A percentile compares a stretch with the other conserved stretches of the same genome.
These are phyloP conservation scores for Pandemis corylana DNA, from an alignment of 2,888 invertebrate genomes.

Conservation along the genomic window DNA sequence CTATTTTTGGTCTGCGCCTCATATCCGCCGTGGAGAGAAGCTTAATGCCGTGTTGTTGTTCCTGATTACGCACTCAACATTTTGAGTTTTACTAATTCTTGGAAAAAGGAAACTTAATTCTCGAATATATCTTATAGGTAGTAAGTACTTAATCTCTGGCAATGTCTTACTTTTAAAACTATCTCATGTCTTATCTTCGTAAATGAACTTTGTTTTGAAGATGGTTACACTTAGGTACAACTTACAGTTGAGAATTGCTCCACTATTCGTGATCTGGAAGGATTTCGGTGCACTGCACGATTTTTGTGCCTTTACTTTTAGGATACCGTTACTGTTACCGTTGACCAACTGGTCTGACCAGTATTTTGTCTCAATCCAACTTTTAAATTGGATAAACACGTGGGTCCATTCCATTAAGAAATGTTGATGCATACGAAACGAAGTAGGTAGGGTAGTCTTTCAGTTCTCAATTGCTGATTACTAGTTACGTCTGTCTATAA, in stretches of 20 bases:
- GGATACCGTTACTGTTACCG: conserved; percentile 80
- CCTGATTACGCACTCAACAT: conserved; percentile 9
- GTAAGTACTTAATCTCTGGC: too few species aligned
- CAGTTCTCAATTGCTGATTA: not conserved
- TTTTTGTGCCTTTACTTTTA: conserved; percentile 62
- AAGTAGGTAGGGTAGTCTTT: not conserved
- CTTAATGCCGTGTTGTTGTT: conserved; percentile 2
- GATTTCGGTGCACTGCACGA: conserved; percentile 72
- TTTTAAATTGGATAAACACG: conserved; percentile 37
- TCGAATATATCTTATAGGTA: not conserved
- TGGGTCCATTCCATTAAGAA: conserved; percentile 18
- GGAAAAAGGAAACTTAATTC: not conserved
- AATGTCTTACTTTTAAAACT: not conserved
- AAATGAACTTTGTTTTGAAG: not conserved
- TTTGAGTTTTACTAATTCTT: conserved; percentile 3
- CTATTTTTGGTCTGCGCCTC: conserved; percentile 75
- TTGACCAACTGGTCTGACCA: conserved; percentile 79
- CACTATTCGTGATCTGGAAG: conserved; percentile 55
- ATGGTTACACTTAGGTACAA: not conserved
- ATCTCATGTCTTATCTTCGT: not conserved
- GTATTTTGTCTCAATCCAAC: conserved; percentile 67
- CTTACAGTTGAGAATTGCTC: conserved; percentile 1
- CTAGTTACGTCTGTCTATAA: not conserved
- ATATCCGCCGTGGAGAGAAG: conserved; percentile 57
- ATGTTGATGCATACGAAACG: not conserved